Percentiles rank a stretch among this genome's conserved stretches.
These are phyloP conservation scores for Paedocypris sp. DNA, from an alignment of 2,113 vertebrate species.

Conservation along the genomic window DNA sequence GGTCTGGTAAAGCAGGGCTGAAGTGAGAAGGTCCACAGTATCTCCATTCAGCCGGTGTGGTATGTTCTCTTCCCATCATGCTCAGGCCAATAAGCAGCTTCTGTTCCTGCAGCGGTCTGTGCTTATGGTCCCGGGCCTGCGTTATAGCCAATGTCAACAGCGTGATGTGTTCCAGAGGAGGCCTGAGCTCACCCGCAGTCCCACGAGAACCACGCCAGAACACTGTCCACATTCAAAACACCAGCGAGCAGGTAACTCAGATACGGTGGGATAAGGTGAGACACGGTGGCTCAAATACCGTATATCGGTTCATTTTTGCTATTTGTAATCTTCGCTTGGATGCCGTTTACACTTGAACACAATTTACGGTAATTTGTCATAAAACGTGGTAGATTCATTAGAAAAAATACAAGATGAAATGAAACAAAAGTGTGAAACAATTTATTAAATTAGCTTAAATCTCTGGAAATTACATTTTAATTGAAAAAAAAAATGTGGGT, in stretches of 20 bases:
- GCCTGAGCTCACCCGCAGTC: slow-evolving; percentile 31
- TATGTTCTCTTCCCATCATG: slow-evolving; percentile 48
- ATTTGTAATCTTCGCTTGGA: too few species aligned
- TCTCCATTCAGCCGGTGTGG: slow-evolving; percentile 50
- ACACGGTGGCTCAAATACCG: too few species aligned
- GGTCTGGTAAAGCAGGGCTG: slow-evolving; percentile 31
- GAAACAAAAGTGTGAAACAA: too few species aligned
- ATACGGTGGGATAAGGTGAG: too few species aligned
- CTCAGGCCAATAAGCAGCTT: slow-evolving; percentile 51
- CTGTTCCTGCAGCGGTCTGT: slow-evolving; percentile 50
- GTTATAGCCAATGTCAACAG: slow-evolving; percentile 62
- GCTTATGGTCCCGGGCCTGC: slow-evolving; percentile 35
- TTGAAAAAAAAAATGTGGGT: too few species aligned
- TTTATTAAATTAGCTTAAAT: too few species aligned
- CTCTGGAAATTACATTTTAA: too few species aligned
- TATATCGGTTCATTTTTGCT: too few species aligned
- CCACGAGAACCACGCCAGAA: slow-evolving; percentile 42
- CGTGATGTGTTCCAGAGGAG: slow-evolving; percentile 40
- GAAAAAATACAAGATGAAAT: too few species aligned
- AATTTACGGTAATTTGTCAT: too few species aligned
- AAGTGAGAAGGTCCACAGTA: slow-evolving; percentile 46
- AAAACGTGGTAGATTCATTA: too few species aligned
- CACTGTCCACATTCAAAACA: slow-evolving; percentile 60
- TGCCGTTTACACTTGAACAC: too few species aligned
- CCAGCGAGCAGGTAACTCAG: not conserved